Base-by-base conservation (phyloP, 2,888 invertebrate genomes). In the Chelonus formosanus region DNA sequence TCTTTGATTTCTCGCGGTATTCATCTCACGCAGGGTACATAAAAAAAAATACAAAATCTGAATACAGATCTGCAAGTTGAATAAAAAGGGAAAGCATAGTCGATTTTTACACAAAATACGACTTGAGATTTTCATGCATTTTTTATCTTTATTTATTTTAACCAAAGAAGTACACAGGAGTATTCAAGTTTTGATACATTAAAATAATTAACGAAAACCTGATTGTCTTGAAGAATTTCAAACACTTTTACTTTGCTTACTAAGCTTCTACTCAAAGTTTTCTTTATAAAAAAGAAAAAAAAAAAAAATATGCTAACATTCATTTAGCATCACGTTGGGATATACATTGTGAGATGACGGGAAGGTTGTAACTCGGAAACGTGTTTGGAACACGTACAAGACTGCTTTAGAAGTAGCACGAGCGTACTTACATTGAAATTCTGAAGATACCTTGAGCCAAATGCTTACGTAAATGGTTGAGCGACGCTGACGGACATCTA, bases 381-480 rank as follows among this genome's bases (percentile, higher is more conserved):
- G 48, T 48, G 48, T 48, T 48, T 48, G 48, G 48, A 48, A 48
- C 48, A 48, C 48, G 48, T 48, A 48, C 48, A 48, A 48, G n/a
- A 48, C 10, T 48, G 6, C 5, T n/a, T 48, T 31, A 31, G 48
- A 48, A 48, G 48, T 48, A 44, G 8, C 44, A 44, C 44, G 8
- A n/a, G 20, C 48, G 48, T 31, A 48, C 48, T 48, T 48, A 10
- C 70, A 70, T 70, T 70, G 65, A 68, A 70, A 70, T 70, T 70
- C 70, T 59, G 56, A 63, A 61, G 68, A 70, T 70, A 63, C 50
- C 61, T 63, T 64, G 70, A 60, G 70, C 68, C 70, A 70, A 70
- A 68, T 68, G 68, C 63, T 70, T 68, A 67, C 67, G 70, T 70
- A 68, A 70, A 70, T 68, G 68, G 68, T 70, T 63, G 65, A 67